These are phyloP conservation scores for Ficedula albicollis DNA, from an alignment of 2,797 vertebrate genomes.

Conservation along the genomic window DNA sequence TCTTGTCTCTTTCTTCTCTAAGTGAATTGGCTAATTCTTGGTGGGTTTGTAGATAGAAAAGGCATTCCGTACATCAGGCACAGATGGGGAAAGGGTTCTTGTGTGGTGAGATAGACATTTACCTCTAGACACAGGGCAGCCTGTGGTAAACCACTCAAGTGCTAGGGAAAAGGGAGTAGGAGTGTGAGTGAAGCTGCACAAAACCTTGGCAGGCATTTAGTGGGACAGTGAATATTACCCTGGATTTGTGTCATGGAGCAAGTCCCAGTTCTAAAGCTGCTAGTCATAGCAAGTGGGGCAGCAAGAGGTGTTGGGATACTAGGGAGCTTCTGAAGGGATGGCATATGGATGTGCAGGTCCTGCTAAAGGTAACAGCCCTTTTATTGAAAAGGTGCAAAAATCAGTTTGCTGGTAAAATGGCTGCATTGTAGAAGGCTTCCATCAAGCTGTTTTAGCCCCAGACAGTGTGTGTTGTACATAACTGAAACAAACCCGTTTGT, in stretches of 20 bases:
- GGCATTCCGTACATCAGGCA: constrained; percentile 14
- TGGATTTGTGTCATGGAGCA: neutral
- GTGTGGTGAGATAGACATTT: neutral
- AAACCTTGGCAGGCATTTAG: neutral
- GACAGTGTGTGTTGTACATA: neutral
- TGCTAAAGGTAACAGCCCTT: neutral
- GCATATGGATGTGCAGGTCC: neutral
- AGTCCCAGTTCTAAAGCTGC: neutral
- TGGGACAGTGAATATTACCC: neutral
- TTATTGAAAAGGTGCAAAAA: neutral
- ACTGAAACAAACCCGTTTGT: neutral
- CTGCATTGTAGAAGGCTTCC: neutral
- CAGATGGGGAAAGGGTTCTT: constrained; percentile 24
- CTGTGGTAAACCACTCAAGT: neutral
- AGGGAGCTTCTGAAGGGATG: neutral
- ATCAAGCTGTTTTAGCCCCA: neutral
- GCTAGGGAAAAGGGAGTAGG: neutral
- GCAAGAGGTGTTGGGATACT: neutral
- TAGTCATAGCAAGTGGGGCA: neutral
- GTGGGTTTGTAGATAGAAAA: neutral
- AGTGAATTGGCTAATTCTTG: constrained; percentile 62
- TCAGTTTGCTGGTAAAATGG: neutral
- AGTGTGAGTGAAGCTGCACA: neutral
- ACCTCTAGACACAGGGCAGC: constrained; percentile 34
- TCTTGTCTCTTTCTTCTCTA: neutral